These are phyloP conservation scores for Festucalex cinctus DNA, from an alignment of 2,113 vertebrate genomes.

Conservation along the genomic window DNA sequence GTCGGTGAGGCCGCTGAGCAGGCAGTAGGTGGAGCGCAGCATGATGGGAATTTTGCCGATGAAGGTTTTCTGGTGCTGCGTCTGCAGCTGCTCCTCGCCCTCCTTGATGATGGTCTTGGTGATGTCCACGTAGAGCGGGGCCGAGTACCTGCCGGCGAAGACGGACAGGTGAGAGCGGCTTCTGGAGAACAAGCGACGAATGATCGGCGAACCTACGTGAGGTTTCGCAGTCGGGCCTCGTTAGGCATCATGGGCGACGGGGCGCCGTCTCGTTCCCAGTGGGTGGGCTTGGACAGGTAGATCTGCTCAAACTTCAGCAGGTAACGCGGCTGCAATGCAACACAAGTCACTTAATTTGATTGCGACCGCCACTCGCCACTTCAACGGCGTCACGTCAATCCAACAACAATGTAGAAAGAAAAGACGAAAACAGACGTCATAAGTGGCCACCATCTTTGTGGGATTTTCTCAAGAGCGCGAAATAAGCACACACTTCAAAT, in stretches of 20 bases:
- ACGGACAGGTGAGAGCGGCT: not conserved
- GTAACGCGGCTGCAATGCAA: conserved; percentile 81
- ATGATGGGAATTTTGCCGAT: conserved; percentile 99
- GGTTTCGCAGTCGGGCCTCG: conserved; percentile 91
- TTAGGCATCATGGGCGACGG: conserved; percentile 99
- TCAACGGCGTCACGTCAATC: too few relatives aligned
- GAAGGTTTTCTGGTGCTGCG: conserved; percentile 98
- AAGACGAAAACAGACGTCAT: too few relatives aligned
- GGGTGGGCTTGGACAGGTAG: conserved; percentile 95
- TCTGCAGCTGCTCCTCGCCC: conserved; percentile 94
- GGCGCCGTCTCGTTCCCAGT: conserved; percentile 97
- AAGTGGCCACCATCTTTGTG: too few relatives aligned
- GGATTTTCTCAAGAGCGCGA: too few relatives aligned
- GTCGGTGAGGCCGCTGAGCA: conserved; percentile 91
- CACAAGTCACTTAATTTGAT: not conserved
- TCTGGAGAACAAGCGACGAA: not conserved
- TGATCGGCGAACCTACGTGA: conserved; percentile 81
- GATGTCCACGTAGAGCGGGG: conserved; percentile 96
- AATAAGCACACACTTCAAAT: too few relatives aligned
- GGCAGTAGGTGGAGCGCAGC: conserved; percentile 95
- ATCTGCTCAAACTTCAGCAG: conserved; percentile 98
- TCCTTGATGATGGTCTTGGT: conserved; percentile 98
- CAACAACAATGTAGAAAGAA: too few relatives aligned
- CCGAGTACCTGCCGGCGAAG: conserved; percentile 82
- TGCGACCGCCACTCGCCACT: too few relatives aligned